phyloP scores from a whole-genome alignment of 2,113 vertebrate species.

The Platysteira castanea region DNA sequence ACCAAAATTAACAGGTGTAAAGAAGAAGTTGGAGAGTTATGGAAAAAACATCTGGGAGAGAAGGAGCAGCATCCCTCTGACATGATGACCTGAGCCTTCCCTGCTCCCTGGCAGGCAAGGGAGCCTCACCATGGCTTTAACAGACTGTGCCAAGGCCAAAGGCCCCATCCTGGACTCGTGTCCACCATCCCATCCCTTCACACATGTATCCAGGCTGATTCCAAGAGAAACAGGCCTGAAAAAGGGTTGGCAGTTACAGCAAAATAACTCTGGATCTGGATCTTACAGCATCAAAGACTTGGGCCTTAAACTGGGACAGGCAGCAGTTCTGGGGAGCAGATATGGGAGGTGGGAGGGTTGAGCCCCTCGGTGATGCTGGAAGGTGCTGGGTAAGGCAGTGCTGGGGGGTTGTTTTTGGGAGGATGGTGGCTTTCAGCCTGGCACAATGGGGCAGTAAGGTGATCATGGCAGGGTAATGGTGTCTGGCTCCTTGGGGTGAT shows the following conservation, averaged over 20 bases:
- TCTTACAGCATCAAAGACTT: background rate
- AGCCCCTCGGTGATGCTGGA: accelerated
- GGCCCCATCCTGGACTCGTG: background rate
- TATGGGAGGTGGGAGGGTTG: accelerated
- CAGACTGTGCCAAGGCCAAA: background rate
- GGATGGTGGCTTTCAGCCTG: accelerated
- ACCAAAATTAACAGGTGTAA: background rate
- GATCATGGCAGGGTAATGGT: background rate
- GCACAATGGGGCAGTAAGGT: background rate
- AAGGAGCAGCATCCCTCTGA: background rate
- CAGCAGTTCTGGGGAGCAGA: background rate
- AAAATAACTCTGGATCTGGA: background rate
- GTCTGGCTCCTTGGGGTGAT: accelerated
- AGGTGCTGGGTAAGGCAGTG: background rate
- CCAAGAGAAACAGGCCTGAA: background rate
- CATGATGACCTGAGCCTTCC: background rate
- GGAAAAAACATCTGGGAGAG: background rate
- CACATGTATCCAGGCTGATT: background rate
- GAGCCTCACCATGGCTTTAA: background rate
- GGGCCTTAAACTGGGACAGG: background rate
- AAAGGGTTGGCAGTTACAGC: background rate
- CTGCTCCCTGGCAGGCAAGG: background rate
- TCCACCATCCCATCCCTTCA: background rate
- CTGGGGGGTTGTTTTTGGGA: background rate
- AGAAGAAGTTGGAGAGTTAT: background rate